Conservation (phyloP, 2,888 invertebrate species). For the Cantharis rufa region DNA sequence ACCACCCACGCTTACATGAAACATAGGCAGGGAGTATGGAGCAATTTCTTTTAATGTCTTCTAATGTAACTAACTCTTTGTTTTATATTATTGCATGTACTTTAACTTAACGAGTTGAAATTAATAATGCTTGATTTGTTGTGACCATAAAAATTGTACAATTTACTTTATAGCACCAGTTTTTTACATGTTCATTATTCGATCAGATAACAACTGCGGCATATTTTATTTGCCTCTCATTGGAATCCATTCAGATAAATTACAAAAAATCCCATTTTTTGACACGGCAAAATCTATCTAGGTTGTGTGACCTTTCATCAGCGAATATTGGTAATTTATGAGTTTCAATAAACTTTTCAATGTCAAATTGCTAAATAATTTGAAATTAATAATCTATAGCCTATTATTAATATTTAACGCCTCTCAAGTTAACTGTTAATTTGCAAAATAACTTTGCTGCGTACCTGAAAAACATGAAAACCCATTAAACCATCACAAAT, state of each 20-base stretch:
- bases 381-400: not conserved
- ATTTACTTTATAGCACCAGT: not conserved
- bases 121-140: conserved; percentile 1
- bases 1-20: conserved; percentile 45
- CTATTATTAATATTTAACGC: not conserved
- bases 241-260: not conserved
- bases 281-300: not conserved
- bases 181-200: not conserved
- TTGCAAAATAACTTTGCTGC: not conserved
- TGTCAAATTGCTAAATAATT: not conserved
- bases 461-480: not conserved
- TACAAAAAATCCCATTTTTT: not conserved
- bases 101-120: not conserved
- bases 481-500: not conserved
- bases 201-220: conserved; percentile 3
- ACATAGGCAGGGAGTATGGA: conserved; percentile 25
- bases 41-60: conserved; percentile 28
- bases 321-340: not conserved
- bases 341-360: not conserved
- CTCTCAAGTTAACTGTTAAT: not conserved
- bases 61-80: conserved; percentile 13
- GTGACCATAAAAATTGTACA: not conserved
- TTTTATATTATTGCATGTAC: conserved; percentile 3
- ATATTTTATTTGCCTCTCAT: not conserved
- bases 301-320: not conserved